Evolutionary conservation across 2,797 vertebrate genomes (phyloP).

Genomic region (Rallus crepitans): DNA sequence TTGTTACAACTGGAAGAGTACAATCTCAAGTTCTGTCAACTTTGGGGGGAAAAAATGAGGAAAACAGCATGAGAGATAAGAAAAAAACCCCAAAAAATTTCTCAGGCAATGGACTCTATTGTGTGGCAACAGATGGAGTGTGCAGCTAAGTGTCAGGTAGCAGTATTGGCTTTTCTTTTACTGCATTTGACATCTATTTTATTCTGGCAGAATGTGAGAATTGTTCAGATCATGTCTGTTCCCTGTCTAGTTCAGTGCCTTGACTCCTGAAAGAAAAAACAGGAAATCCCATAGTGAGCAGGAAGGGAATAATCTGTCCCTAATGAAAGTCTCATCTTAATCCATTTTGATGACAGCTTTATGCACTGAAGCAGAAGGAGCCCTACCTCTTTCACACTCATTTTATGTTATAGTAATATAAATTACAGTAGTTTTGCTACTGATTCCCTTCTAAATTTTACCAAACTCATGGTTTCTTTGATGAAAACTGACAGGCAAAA

Average conservation of each 20-base stretch:
- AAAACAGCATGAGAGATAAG: neutral
- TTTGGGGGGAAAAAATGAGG: neutral
- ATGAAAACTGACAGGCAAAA: neutral
- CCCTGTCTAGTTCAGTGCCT: neutral
- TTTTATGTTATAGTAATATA: neutral
- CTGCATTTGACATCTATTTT: neutral
- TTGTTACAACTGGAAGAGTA: neutral
- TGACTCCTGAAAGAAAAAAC: neutral
- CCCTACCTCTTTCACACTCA: neutral
- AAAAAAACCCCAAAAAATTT: neutral
- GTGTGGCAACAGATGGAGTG: neutral
- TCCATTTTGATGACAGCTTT: neutral
- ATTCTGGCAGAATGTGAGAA: neutral
- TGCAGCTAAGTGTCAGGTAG: neutral
- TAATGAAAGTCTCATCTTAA: neutral
- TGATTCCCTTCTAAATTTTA: neutral
- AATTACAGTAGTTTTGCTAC: neutral
- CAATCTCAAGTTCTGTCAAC: neutral
- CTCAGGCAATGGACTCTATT: neutral
- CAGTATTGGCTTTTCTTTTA: neutral
- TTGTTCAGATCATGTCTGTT: neutral
- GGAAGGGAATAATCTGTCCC: neutral
- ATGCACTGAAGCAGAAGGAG: neutral
- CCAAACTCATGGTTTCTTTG: neutral
- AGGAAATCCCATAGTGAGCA: neutral